Conservation (phyloP, 2,797 vertebrate species). For the Oreochromis mossambicus region DNA sequence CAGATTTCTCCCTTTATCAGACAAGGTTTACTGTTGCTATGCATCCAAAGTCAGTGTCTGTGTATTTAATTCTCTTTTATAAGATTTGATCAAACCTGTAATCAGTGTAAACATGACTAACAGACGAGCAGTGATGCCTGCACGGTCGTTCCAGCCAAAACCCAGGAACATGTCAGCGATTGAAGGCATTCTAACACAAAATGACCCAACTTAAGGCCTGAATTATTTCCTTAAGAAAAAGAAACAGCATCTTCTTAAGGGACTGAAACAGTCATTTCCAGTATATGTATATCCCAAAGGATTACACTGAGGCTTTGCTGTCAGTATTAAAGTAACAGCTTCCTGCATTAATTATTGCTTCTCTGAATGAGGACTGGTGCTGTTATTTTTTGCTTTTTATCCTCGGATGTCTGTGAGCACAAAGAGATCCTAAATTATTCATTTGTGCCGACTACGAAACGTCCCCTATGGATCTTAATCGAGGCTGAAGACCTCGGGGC, state of each 20-base stretch:
- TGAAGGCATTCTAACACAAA: background rate
- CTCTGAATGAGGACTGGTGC: background rate
- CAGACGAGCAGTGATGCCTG: background rate
- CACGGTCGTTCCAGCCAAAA: background rate
- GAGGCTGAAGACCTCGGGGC: slow-evolving; percentile 5
- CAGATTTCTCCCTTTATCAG: background rate
- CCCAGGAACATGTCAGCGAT: background rate
- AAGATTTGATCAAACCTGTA: background rate
- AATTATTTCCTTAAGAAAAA: background rate
- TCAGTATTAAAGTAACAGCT: background rate
- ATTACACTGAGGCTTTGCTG: background rate
- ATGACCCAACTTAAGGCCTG: background rate
- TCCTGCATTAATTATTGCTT: background rate
- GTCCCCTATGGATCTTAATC: background rate
- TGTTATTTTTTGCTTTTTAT: slow-evolving; percentile 5
- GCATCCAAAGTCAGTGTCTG: background rate
- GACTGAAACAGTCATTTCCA: background rate
- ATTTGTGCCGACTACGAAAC: slow-evolving; percentile 2
- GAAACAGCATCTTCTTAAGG: background rate
- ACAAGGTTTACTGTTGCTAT: background rate
- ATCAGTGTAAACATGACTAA: background rate
- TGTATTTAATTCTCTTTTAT: background rate
- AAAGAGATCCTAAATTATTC: slow-evolving; percentile 2
- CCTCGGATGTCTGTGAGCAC: background rate
- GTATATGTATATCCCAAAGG: background rate